phyloP scores from a whole-genome alignment of 2,113 vertebrate species.

The Oenanthe melanoleuca region DNA sequence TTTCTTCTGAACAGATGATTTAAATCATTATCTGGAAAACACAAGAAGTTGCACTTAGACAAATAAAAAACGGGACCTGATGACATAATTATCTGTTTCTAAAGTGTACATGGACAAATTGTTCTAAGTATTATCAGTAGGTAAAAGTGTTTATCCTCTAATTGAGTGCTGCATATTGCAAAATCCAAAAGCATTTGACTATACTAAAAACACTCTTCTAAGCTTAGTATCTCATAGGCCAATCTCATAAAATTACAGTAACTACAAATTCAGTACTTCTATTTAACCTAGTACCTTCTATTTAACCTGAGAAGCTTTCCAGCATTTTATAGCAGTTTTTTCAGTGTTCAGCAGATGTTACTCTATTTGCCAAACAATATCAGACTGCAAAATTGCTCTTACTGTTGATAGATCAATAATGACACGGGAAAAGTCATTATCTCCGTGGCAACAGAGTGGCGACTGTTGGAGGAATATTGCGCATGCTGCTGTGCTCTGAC shows the following conservation, averaged over 20 bases:
- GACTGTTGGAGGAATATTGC: slow-evolving; percentile 78
- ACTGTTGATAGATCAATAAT: slow-evolving; percentile 79
- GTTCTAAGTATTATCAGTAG: not conserved
- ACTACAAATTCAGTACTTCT: not conserved
- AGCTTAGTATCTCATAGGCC: not conserved
- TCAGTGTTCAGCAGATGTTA: slow-evolving; percentile 73
- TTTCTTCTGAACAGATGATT: slow-evolving; percentile 42
- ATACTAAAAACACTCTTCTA: not conserved
- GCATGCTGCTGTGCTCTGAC: slow-evolving; percentile 59
- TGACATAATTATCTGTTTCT: not conserved
- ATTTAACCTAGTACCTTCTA: not conserved
- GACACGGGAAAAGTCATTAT: slow-evolving; percentile 71
- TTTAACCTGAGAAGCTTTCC: not conserved
- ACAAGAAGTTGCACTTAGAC: slow-evolving; percentile 45
- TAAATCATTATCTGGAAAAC: slow-evolving; percentile 52
- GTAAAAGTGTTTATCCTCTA: not conserved
- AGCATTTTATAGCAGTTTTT: slow-evolving; percentile 75
- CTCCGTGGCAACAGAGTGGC: slow-evolving; percentile 78
- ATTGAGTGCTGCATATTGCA: not conserved
- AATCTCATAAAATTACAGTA: not conserved
- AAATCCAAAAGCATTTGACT: not conserved
- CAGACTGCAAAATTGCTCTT: slow-evolving; percentile 74
- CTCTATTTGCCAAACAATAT: slow-evolving; percentile 76
- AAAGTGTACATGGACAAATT: not conserved
- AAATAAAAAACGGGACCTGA: not conserved